Evolutionary conservation across 2,797 vertebrate genomes (phyloP).

Genomic region (Poeciliopsis presidionis): DNA sequence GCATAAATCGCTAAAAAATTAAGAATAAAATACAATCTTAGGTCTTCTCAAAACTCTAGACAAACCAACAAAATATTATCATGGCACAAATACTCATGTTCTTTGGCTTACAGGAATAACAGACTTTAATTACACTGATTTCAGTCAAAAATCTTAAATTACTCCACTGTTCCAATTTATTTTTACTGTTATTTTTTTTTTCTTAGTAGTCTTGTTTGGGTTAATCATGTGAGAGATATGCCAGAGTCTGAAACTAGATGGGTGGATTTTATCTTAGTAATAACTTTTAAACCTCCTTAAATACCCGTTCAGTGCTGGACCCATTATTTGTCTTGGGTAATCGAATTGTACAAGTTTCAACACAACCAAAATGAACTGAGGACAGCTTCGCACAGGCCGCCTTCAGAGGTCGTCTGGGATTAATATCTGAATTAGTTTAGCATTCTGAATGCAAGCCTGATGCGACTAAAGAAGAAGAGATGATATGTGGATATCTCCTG

Average conservation of each 20-base stretch:
- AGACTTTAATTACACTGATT: not conserved
- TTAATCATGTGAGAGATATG: not conserved
- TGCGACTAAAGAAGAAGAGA: not conserved
- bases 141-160: not conserved
- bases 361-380: not conserved
- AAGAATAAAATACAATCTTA: not conserved
- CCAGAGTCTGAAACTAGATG: not conserved
- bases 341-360: not conserved
- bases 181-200: too few species aligned
- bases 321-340: not conserved
- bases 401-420: not conserved
- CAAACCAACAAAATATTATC: not conserved
- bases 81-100: not conserved
- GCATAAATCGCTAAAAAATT: not conserved
- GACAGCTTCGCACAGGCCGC: not conserved
- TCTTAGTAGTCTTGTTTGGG: not conserved
- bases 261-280: not conserved
- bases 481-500: not conserved
- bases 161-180: not conserved
- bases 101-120: not conserved
- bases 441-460: not conserved
- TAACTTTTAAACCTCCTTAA: not conserved
- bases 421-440: not conserved
- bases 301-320: not conserved
- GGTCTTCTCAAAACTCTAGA: not conserved